Base-by-base conservation (phyloP, 2,797 vertebrate genomes). In the Esox masquinongy region DNA sequence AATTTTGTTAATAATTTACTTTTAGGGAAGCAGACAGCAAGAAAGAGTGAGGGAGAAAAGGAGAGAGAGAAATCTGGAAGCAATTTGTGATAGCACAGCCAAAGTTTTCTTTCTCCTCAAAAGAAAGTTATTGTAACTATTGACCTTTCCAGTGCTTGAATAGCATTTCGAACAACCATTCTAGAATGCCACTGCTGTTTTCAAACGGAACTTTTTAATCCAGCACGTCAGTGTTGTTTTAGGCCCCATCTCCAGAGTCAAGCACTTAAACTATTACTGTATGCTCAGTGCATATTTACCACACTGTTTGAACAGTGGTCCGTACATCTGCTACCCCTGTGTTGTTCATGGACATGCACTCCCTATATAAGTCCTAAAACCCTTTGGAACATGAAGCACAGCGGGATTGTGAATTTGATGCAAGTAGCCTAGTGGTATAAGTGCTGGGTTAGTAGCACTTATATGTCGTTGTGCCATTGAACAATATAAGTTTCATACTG, bases 81-180 rank as follows among this genome's bases (percentile, higher is more conserved):
- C 91, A 94, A 95, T 95, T 95, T 94, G 88, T 84, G 85, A 92
- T 85, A 82, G 89, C 81, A 81, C 73, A 68, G 85, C 91, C 85
- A 88, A 31, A 89, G 82, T 88, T 92, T 88, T 92, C 87, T 83
- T 87, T 90, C 82, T 85, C 84, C 88, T 88, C 86, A 79, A 82
- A 89, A 91, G 70, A 92, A 91, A 93, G 92, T 95, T 95, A 92
- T 95, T 94, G 89, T 95, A 94, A 94, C 94, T 94, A 93, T 92
- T 95, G 93, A 95, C 94, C 94, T 93, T 91, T 92, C 78, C 82
- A 78, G 84, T 80, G 88, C 83, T 92, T 94, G 91, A 94, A 89
- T 92, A 92, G 91, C 89, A 86, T 94, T 93, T 91, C 86, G 83
- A 91, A 86, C 87, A 61, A 61, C 82, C 80, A 31, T 91, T 86